Evolutionary conservation across 1,140 invertebrate genomes (phyloP), one percentile per base, ranked within the genome.

Genomic region (Drosophila sturtevanti): DNA sequence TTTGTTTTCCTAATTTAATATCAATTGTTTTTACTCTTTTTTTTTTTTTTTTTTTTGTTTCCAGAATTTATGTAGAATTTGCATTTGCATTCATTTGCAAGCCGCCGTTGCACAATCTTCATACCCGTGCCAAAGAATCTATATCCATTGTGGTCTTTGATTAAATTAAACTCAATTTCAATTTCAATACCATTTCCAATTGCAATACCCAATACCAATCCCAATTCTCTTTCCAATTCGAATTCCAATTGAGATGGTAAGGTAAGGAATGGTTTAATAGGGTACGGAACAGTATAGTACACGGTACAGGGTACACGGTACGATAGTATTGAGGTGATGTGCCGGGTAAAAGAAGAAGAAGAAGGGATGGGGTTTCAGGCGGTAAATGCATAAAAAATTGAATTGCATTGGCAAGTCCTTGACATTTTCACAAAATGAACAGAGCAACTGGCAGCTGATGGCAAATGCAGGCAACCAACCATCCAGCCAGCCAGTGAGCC

Each of bases 341-440:
- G 56, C 31, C 68, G 12, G 34, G 3, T 31, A 66, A 37, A 4
- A 41, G 38, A 14, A 27, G 22, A 5, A 7, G 14, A 7, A 37
- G 27, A 38, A 22, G 69, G 38, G 18, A 27, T 37, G 35, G 4
- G 5, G 27, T 4, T 31, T 31, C 52, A 18, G 24, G 63, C 69
- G 79, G 67, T 56, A 78, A 85, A 81, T 85, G 81, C 81, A 85
- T 74, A 81, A 64, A 68, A 77, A 80, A 86, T 80, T 80, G 81
- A 79, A 86, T 85, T 85, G 74, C 81, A 64, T 67, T 70, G 77
- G 65, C 69, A 73, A 78, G 81, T 87, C 81, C 82, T 87, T 85
- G 81, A 85, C 81, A 86, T 86, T 86, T 85, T 75, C 73, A 34
- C 41, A 54, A 80, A 86, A 78, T 78, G 74, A 84, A 84, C 80